phyloP scores from a whole-genome alignment of 1,140 invertebrate genomes.

The Magallana gigas region DNA sequence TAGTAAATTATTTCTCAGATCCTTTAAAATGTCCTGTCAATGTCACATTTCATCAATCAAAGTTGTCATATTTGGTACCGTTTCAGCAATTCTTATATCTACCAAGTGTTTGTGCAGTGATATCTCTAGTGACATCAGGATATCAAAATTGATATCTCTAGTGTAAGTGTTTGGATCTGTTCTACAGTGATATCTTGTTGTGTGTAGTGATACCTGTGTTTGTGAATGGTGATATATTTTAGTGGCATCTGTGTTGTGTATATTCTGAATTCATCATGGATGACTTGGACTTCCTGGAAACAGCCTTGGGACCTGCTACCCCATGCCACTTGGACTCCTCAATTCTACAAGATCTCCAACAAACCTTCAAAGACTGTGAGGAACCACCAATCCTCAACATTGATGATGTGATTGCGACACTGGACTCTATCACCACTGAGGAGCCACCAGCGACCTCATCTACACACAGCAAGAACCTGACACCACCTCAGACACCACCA shows the following conservation, averaged over 20 bases:
- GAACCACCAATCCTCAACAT: neutral
- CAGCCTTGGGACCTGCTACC: neutral
- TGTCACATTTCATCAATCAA: neutral
- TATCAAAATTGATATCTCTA: neutral
- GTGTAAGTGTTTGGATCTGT: neutral
- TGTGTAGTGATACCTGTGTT: neutral
- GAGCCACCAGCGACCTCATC: neutral
- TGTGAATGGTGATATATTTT: neutral
- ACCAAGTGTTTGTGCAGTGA: neutral
- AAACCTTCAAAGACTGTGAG: neutral
- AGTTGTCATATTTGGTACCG: neutral
- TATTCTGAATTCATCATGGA: constrained; percentile 15
- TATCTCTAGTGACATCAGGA: neutral
- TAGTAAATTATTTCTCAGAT: neutral
- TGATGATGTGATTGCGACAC: constrained; percentile 13
- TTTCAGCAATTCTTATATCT: too few relatives aligned
- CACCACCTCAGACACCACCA: neutral
- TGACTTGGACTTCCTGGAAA: constrained; percentile 10
- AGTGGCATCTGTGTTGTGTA: neutral
- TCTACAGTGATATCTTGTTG: neutral
- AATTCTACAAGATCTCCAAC: neutral
- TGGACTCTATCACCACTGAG: neutral
- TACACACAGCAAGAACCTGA: neutral
- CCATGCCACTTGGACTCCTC: neutral
- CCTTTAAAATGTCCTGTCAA: neutral